Conservation (phyloP, 2,888 invertebrate species). For the Melinopterus prodromus region DNA sequence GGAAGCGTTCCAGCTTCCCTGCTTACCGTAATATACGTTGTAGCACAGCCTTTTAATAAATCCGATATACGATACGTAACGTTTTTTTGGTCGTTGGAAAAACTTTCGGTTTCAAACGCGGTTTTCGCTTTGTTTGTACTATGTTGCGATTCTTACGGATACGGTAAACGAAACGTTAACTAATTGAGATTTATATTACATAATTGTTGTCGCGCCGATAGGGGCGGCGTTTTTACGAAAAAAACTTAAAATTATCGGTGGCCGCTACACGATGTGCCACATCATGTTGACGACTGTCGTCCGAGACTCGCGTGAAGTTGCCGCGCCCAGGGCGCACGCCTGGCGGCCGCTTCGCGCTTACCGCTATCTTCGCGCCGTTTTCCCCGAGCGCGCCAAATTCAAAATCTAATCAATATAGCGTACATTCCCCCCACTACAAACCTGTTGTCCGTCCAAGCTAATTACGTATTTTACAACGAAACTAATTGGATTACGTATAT, state of each 20-base stretch:
- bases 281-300: constrained; percentile 62
- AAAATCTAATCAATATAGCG: constrained; percentile 44
- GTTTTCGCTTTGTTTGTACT: constrained; percentile 60
- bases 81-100: constrained; percentile 50
- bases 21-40: constrained; percentile 52
- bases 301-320: constrained; percentile 49
- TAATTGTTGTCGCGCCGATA: constrained; percentile 58
- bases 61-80: constrained; percentile 52
- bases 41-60: constrained; percentile 52
- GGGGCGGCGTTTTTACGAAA: constrained; percentile 57
- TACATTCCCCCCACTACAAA: background rate
- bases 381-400: constrained; percentile 47
- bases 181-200: constrained; percentile 58
- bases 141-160: constrained; percentile 57
- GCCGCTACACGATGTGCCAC: constrained; percentile 62
- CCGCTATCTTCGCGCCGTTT: constrained; percentile 17
- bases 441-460: background rate
- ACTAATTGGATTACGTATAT: too few relatives aligned
- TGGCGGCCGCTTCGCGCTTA: constrained; percentile 36
- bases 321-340: constrained; percentile 43
- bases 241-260: constrained; percentile 60
- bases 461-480: background rate
- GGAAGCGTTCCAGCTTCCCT: background rate
- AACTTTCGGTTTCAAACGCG: constrained; percentile 57
- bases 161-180: constrained; percentile 56